These are phyloP conservation scores for Linepithema humile DNA, from an alignment of 1,140 invertebrate genomes.

Conservation along the genomic window DNA sequence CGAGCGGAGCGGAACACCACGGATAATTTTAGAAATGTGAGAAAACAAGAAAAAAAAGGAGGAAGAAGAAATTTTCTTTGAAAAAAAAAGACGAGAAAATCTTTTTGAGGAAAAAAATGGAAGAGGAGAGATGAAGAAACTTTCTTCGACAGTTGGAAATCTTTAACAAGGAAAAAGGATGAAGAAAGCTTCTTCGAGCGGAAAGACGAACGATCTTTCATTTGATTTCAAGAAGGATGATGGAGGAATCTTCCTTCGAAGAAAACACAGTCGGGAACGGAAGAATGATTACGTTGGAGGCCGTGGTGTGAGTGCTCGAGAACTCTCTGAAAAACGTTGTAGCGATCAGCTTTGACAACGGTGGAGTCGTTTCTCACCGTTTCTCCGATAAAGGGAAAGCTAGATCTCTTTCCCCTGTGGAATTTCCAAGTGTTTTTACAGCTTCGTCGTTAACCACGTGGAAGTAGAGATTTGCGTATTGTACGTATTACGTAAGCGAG, in stretches of 20 bases:
- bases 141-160: not conserved
- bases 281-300: not conserved
- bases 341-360: slow-evolving; percentile 3
- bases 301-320: slow-evolving; percentile 15
- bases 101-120: not conserved
- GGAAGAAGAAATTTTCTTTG: not conserved
- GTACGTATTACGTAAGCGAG: slow-evolving; percentile 43
- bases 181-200: not conserved
- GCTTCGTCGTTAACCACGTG: slow-evolving; percentile 63
- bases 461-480: slow-evolving; percentile 57
- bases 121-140: not conserved
- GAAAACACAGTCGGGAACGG: not conserved
- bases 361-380: not conserved
- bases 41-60: not conserved
- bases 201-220: not conserved
- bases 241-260: not conserved
- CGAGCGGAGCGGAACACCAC: slow-evolving; percentile 19
- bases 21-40: not conserved
- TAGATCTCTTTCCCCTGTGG: slow-evolving; percentile 23
- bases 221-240: not conserved
- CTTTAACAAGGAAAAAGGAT: not conserved
- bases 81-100: not conserved
- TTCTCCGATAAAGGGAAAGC: not conserved
- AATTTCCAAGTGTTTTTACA: slow-evolving; percentile 73
- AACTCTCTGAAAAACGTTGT: slow-evolving; percentile 24